A percentile compares a stretch with the other conserved stretches of the same genome.
Evolutionary conservation across 1,140 invertebrate species (phyloP).

Genomic region (Meloidogyne exigua): DNA sequence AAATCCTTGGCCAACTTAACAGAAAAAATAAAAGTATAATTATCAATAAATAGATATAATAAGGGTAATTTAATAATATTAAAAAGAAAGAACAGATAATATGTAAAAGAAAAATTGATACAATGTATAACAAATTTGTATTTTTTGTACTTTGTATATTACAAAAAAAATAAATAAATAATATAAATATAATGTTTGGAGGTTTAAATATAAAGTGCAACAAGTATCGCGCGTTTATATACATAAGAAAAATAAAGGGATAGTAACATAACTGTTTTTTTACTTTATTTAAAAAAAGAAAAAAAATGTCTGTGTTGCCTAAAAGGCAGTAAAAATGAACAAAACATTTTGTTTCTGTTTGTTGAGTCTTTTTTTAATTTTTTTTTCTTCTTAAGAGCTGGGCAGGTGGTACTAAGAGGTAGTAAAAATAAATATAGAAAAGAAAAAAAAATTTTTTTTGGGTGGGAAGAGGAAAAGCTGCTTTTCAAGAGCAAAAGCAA

Average conservation of each 20-base stretch:
- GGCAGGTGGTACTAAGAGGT: conserved; percentile 2
- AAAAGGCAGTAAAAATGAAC: background rate
- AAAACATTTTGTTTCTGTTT: background rate
- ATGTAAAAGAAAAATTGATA: background rate
- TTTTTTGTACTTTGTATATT: conserved; percentile 3
- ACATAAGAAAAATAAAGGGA: background rate
- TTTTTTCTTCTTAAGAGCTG: background rate
- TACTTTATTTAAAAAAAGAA: background rate
- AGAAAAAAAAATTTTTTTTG: background rate
- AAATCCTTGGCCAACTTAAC: no score
- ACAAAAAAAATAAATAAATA: background rate
- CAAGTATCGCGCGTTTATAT: conserved; percentile 1
- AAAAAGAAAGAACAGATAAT: no score
- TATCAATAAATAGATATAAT: no score
- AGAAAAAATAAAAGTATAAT: no score
- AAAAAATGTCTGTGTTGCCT: conserved; percentile 4
- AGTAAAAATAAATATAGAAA: background rate
- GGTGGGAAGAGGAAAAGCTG: conserved; percentile 1
- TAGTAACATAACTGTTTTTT: background rate
- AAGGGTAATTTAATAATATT: no score
- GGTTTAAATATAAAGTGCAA: conserved; percentile 5
- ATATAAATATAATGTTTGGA: no score
- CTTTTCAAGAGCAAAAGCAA: background rate
- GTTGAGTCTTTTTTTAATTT: background rate
- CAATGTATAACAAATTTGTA: background rate